A percentile compares a stretch with the other conserved stretches of the same genome.
These are phyloP conservation scores for Iphiclides podalirius DNA, from an alignment of 2,888 invertebrate genomes.

Conservation along the genomic window DNA sequence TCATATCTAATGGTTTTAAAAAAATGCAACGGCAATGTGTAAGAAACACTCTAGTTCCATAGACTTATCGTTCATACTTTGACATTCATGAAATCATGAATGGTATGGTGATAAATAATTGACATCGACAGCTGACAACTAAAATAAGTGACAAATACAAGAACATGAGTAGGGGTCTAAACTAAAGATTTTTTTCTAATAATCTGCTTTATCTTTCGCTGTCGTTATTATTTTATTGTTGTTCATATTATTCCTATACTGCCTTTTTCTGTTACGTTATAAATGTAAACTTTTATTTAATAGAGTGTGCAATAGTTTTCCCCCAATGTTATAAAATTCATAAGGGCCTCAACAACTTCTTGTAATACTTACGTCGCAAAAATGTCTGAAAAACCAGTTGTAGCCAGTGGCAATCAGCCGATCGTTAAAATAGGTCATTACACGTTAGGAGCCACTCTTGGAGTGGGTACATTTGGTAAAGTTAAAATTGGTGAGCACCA, in stretches of 20 bases:
- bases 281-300: neutral
- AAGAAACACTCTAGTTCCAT: too few relatives aligned
- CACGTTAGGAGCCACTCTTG: conserved; percentile 91
- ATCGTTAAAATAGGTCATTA: conserved; percentile 99
- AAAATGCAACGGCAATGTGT: too few relatives aligned
- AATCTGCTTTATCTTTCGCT: conserved; percentile 1
- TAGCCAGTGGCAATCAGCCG: conserved; percentile 80
- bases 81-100: too few relatives aligned
- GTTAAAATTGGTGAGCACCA: conserved; percentile 99
- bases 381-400: conserved; percentile 66
- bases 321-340: neutral
- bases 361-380: conserved; percentile 29
- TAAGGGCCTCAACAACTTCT: conserved; percentile 17
- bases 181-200: neutral
- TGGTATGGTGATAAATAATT: too few relatives aligned
- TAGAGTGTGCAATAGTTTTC: neutral
- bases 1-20: too few relatives aligned
- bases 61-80: too few relatives aligned
- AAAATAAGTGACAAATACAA: neutral
- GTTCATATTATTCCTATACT: neutral
- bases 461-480: conserved; percentile 99
- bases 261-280: conserved; percentile 22
- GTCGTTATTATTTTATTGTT: conserved; percentile 3
- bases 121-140: conserved; percentile 3
- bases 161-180: conserved; percentile 3